Base-by-base conservation (phyloP, 2,888 invertebrate genomes). In the Ceratothoa steindachneri region DNA sequence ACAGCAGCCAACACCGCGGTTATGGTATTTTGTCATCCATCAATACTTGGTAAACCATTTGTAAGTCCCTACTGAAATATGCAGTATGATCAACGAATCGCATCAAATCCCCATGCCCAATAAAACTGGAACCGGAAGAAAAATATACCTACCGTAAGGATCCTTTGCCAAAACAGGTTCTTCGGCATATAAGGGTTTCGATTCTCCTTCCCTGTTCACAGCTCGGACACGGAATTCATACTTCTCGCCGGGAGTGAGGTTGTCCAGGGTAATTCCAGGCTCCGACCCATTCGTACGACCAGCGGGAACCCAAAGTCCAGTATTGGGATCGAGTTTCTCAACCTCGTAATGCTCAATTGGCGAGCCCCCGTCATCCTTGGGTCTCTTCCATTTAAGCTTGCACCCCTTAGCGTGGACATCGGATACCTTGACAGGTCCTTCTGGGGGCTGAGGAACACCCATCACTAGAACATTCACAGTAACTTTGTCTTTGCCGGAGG, bases 211-310 rank as follows among this genome's bases (percentile, higher is more conserved):
- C 0, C 93, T 88, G 85, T 98, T 98, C 15, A 97, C 93, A 67
- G 98, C 98, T 2, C 92, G 89, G 3, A 98, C 97, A 74, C 97
- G 89, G 90, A 98, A 98, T 86, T 92, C 92, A 86, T 97, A 98
- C 86, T 97, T 93, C 84, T 93, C 91, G 83, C 94, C 91, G 74
- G 94, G 91, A 80, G 91, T 95, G 81, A 98, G 86, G 55, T 93
- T 92, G 81, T 90, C 90, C 0, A 94, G 91, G 82, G 93, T 92
- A 81, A 91, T 88, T 83, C 88, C 90, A 89, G 83, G 78, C 64
- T 80, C 77, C 4, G 77, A 68, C 2, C 77, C 78, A 24, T 89
- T 89, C 12, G 93, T 89, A 80, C 93, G 88, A 22, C 92, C 93
- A 82, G 93, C 93, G 0, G 94, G 93, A 80, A 93, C 89, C 94